These are phyloP conservation scores for Orycteropus afer DNA, from an alignment of 2,113 vertebrate genomes.

Conservation along the genomic window DNA sequence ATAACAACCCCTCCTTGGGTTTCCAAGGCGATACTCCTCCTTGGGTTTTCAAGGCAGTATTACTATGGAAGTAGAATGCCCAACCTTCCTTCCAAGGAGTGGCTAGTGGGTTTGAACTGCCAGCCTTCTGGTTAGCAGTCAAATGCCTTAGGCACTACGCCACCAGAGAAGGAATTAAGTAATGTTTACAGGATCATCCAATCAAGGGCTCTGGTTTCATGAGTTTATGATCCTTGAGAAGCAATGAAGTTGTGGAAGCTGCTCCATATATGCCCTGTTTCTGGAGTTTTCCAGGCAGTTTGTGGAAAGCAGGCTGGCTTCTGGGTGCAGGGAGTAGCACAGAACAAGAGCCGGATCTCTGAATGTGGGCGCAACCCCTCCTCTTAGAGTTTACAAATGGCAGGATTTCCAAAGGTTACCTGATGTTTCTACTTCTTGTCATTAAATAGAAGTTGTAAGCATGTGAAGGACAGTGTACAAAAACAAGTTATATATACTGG, in stretches of 20 bases:
- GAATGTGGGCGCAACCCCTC: not conserved
- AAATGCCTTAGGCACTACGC: no score
- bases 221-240: conserved; percentile 20
- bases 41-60: no score
- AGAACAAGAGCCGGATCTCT: not conserved
- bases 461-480: not conserved
- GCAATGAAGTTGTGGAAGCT: not conserved
- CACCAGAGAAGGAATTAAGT: not conserved
- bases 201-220: not conserved
- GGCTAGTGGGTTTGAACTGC: no score
- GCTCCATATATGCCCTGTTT: not conserved
- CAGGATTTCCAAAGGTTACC: not conserved
- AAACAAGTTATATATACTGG: conserved; percentile 19
- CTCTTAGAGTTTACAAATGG: not conserved
- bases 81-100: no score
- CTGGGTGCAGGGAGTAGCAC: not conserved
- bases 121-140: no score
- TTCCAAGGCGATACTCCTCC: no score
- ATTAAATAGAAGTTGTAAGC: conserved; percentile 8
- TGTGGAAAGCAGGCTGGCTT: not conserved
- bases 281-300: not conserved
- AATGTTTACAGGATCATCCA: not conserved
- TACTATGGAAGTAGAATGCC: no score
- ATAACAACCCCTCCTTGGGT: no score
- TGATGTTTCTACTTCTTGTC: not conserved